Evolutionary conservation across 2,113 vertebrate genomes (phyloP).

Genomic region (Rhinolophus sinicus): DNA sequence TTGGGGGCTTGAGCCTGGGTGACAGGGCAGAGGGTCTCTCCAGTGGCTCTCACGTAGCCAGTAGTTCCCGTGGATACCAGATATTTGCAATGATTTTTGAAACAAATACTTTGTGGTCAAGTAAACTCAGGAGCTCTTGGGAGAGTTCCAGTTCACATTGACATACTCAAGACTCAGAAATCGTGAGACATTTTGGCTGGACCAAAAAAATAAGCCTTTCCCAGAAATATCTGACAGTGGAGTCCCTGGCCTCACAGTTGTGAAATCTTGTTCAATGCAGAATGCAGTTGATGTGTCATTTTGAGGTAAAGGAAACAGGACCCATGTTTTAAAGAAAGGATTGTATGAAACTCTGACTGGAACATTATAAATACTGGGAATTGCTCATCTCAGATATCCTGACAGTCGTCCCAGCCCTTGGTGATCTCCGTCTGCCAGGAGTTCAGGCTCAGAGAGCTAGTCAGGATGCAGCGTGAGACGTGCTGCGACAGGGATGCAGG

Average conservation of each 20-base stretch:
- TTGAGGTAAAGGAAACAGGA: not conserved
- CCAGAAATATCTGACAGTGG: not conserved
- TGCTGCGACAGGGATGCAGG: fast-evolving
- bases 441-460: not conserved
- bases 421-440: not conserved
- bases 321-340: no score
- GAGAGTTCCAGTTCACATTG: not conserved
- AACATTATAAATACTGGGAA: not conserved
- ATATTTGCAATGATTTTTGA: not conserved
- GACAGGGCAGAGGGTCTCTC: not conserved
- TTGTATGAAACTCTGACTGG: not conserved
- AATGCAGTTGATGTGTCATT: not conserved
- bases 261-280: not conserved
- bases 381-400: not conserved
- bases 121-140: not conserved
- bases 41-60: fast-evolving
- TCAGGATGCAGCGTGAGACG: fast-evolving
- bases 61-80: not conserved
- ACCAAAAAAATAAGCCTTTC: not conserved
- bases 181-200: not conserved
- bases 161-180: not conserved
- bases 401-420: fast-evolving
- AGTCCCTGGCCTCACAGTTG: not conserved
- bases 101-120: not conserved
- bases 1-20: not conserved